phyloP scores from a whole-genome alignment of 2,888 invertebrate genomes.

The Holacanthella duospinosa region DNA sequence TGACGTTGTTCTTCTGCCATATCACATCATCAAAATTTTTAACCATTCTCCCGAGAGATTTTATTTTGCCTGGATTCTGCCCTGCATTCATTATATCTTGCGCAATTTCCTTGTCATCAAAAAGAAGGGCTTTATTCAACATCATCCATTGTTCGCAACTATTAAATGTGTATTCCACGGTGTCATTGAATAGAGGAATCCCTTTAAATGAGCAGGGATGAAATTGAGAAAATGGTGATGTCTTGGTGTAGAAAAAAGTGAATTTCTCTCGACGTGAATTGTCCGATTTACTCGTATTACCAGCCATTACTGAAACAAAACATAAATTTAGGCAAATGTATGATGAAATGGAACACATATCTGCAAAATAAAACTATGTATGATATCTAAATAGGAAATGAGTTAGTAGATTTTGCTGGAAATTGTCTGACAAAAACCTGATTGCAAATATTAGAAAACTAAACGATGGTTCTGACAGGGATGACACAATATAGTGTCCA shows the following conservation, averaged over 20 bases:
- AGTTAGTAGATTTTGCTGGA: too few relatives aligned
- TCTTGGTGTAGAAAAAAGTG: constrained; percentile 19
- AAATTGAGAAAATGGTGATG: constrained; percentile 27
- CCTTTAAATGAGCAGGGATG: constrained; percentile 17
- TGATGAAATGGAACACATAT: too few relatives aligned
- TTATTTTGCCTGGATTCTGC: constrained; percentile 11
- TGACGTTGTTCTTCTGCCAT: constrained; percentile 21
- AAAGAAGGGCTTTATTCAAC: constrained; percentile 28
- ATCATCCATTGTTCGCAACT: constrained; percentile 32
- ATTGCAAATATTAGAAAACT: too few relatives aligned
- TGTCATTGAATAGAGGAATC: constrained; percentile 9
- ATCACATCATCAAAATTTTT: constrained; percentile 15
- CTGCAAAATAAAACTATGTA: too few relatives aligned
- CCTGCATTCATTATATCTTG: constrained; percentile 10
- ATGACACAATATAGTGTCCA: too few relatives aligned
- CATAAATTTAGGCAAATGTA: too few relatives aligned
- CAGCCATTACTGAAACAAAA: too few relatives aligned
- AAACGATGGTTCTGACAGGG: too few relatives aligned
- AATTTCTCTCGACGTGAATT: constrained; percentile 18
- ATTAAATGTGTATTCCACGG: constrained; percentile 13
- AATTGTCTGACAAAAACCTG: too few relatives aligned
- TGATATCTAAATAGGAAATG: too few relatives aligned
- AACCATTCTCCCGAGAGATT: constrained; percentile 21
- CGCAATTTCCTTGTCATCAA: constrained; percentile 20
- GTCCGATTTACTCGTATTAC: too few relatives aligned